A percentile compares a stretch with the other conserved stretches of the same genome.
These are phyloP conservation scores for Thaumetopoea pityocampa DNA, from an alignment of 1,140 invertebrate species.

Conservation along the genomic window DNA sequence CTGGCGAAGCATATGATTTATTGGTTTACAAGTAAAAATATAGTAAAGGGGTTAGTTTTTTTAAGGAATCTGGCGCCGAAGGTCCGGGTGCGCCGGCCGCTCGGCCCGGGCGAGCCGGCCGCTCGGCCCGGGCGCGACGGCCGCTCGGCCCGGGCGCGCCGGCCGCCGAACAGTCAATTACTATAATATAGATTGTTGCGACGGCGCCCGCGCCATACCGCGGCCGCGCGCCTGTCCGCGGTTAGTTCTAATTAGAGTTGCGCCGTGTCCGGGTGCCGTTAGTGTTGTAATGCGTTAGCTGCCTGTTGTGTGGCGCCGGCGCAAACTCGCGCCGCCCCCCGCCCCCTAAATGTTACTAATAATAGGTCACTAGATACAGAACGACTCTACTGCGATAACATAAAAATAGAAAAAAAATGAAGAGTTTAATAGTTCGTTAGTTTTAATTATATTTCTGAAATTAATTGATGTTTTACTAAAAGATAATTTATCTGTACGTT, in stretches of 20 bases:
- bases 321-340: conserved; percentile 40
- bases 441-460: conserved; percentile 75
- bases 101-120: too few species aligned
- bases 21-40: too few species aligned
- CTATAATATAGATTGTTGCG: conserved; percentile 50
- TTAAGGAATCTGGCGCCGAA: too few species aligned
- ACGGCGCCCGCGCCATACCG: conserved; percentile 18
- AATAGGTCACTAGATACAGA: conserved; percentile 60
- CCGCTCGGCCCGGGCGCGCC: too few species aligned
- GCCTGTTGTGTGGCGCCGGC: conserved; percentile 22
- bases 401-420: conserved; percentile 52
- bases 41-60: too few species aligned
- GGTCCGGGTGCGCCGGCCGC: too few species aligned
- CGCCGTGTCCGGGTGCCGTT: conserved; percentile 24
- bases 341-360: conserved; percentile 41
- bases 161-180: conserved; percentile 69
- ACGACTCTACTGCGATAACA: conserved; percentile 53
- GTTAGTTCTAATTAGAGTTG: too few species aligned
- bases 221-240: conserved; percentile 28
- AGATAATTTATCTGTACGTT: conserved; percentile 72
- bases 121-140: too few species aligned
- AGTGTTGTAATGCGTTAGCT: background rate
- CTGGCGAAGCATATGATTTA: too few species aligned
- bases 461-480: conserved; percentile 74
- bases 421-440: conserved; percentile 74